Evolutionary conservation across 2,888 invertebrate species (phyloP).

Genomic region (Acrobasis repandana): DNA sequence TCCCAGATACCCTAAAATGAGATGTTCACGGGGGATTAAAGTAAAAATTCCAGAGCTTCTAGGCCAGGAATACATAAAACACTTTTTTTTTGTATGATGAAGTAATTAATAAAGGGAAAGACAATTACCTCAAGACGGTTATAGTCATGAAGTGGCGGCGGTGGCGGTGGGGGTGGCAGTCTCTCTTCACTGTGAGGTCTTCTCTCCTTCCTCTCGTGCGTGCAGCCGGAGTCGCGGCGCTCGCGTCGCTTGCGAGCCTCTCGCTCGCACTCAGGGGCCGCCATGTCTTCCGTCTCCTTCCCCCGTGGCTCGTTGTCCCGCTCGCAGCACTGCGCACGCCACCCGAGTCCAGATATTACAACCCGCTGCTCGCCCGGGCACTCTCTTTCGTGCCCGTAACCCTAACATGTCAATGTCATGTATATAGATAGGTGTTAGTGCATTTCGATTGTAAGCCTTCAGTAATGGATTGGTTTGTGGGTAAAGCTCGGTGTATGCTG

Average conservation of each 20-base stretch:
- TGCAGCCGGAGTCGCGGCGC: conserved; percentile 82
- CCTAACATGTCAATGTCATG: conserved; percentile 67
- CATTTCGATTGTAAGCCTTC: conserved; percentile 28
- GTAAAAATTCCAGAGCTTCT: no score
- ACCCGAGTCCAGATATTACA: conserved; percentile 75
- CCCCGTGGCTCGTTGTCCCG: conserved; percentile 52
- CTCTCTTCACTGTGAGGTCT: conserved; percentile 76
- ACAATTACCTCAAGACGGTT: conserved; percentile 69
- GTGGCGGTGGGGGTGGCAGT: conserved; percentile 68
- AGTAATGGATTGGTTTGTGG: conserved; percentile 38
- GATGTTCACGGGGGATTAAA: no score
- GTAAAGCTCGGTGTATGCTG: conserved; percentile 55
- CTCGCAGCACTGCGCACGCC: conserved; percentile 79
- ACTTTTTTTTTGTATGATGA: no score
- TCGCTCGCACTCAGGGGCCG: conserved; percentile 80
- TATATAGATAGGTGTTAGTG: conserved; percentile 56
- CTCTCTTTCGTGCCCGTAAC: conserved; percentile 76
- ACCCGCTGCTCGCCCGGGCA: conserved; percentile 74
- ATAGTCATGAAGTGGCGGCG: conserved; percentile 72
- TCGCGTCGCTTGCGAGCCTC: conserved; percentile 85
- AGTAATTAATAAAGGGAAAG: background rate
- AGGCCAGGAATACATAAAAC: no score
- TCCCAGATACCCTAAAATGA: no score
- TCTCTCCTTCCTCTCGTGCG: conserved; percentile 75
- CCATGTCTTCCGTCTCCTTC: conserved; percentile 76